Base-by-base conservation (phyloP, 2,888 invertebrate species). In the Hemithea aestivaria region DNA sequence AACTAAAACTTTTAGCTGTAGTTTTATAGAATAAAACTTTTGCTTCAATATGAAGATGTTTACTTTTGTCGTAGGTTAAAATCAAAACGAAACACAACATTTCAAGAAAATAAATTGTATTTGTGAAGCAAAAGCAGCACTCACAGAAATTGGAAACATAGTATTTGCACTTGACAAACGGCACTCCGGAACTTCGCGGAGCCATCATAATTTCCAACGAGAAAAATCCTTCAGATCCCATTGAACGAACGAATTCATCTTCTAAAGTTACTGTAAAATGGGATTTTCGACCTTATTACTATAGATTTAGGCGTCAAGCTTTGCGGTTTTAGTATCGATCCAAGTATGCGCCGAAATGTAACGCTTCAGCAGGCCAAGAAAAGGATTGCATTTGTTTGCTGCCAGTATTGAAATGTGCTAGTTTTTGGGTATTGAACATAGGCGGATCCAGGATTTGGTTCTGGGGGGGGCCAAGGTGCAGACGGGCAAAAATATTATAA, bases 241-340 rank as follows among this genome's bases (percentile, higher is more conserved):
- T 41, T 20, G 30, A 27, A 36, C 30, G 6, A 32, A 16, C 10
- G 32, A 39, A 39, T 45, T 42, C 36, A 34, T 45, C 32, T 39
- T 16, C 21, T 36, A 33, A 43, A 48, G 31, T 38, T 34, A 16
- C 26, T 27, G 8, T 35, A 6, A 7, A 10, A 6, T 9, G 35
- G 46, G 48, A 57, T 48, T 58, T 54, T 42, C 30, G 37, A 53
- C 58, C 51, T 58, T 60, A 48, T 30, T 8, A n/a, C 27, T 20
- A 34, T 23, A 44, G 45, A 34, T 37, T 56, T 45, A 39, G 34
- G 48, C 37, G 41, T 25, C 29, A 43, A 37, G 36, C 40, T 40
- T 33, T 27, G 35, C 23, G 36, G 40, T 40, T 41, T 29, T 40
- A 38, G 49, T 51, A 51, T 51, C 46, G 51, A 51, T 51, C 51